Conservation (phyloP, 2,888 invertebrate species). For the Tiliacea aurago region DNA sequence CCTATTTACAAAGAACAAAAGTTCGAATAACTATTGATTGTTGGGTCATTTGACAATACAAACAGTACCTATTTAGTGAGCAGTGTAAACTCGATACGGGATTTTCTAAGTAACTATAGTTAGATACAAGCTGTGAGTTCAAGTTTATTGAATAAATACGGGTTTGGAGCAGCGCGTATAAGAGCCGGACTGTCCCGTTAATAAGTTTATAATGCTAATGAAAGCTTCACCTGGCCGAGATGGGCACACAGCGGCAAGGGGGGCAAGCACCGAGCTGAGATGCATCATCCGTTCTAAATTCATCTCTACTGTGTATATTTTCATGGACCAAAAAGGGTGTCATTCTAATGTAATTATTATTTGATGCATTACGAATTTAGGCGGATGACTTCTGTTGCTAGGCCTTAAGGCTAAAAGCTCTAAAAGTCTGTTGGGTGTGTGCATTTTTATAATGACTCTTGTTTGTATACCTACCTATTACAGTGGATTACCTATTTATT, state of each 20-base stretch:
- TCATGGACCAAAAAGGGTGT: background rate
- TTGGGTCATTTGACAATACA: slow-evolving; percentile 32
- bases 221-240: slow-evolving; percentile 79
- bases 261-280: slow-evolving; percentile 43
- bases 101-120: slow-evolving; percentile 54
- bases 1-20: slow-evolving; percentile 65
- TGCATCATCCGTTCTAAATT: slow-evolving; percentile 63
- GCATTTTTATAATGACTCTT: background rate
- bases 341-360: background rate
- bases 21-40: slow-evolving; percentile 45
- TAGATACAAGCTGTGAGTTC: slow-evolving; percentile 65
- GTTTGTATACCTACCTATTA: background rate
- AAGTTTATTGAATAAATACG: slow-evolving; percentile 74
- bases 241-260: slow-evolving; percentile 39
- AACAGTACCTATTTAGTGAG: slow-evolving; percentile 29
- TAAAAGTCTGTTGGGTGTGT: background rate
- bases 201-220: slow-evolving; percentile 86
- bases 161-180: slow-evolving; percentile 74
- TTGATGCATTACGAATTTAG: background rate
- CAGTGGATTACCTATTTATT: background rate
- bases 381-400: background rate
- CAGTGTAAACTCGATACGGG: slow-evolving; percentile 47
- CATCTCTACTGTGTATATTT: slow-evolving; percentile 33
- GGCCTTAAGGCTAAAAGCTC: background rate
- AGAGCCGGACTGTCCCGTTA: slow-evolving; percentile 81